phyloP scores from a whole-genome alignment of 2,888 invertebrate genomes.

The Xanthostigma xanthostigma region DNA sequence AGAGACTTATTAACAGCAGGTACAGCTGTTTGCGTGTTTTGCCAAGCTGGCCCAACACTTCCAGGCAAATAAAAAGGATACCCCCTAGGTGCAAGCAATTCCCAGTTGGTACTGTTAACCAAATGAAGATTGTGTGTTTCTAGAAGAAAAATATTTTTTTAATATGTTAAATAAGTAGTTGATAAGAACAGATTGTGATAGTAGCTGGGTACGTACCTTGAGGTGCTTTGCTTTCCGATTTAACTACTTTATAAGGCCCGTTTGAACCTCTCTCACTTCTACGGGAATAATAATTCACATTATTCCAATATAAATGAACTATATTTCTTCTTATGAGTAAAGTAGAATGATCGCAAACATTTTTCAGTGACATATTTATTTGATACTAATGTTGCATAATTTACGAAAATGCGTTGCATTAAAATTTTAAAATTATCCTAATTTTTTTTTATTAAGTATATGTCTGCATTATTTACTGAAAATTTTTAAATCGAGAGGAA shows the following conservation, averaged over 20 bases:
- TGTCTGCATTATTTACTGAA: too few relatives aligned
- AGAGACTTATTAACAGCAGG: conserved; percentile 23
- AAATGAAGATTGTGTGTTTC: conserved; percentile 21
- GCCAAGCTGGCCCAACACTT: conserved; percentile 52
- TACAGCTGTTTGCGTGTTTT: conserved; percentile 40
- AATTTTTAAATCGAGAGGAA: too few relatives aligned
- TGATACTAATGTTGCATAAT: too few relatives aligned
- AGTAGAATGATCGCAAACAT: too few relatives aligned
- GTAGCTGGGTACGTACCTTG: too few relatives aligned
- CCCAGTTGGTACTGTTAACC: conserved; percentile 42
- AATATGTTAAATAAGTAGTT: background rate
- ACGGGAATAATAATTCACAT: conserved; percentile 19
- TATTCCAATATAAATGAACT: too few relatives aligned
- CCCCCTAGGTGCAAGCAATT: conserved; percentile 45
- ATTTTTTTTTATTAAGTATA: too few relatives aligned
- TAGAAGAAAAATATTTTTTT: conserved; percentile 9
- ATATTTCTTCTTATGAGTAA: too few relatives aligned
- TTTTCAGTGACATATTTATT: too few relatives aligned
- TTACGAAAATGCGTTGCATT: too few relatives aligned
- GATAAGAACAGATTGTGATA: too few relatives aligned
- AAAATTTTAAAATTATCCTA: too few relatives aligned
- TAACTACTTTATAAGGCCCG: conserved; percentile 23
- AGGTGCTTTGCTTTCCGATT: conserved; percentile 14
- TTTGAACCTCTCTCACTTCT: conserved; percentile 21
- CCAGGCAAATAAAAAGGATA: conserved; percentile 56